Evolutionary conservation across 2,888 invertebrate genomes (phyloP).

Genomic region (Campoletis raptor): DNA sequence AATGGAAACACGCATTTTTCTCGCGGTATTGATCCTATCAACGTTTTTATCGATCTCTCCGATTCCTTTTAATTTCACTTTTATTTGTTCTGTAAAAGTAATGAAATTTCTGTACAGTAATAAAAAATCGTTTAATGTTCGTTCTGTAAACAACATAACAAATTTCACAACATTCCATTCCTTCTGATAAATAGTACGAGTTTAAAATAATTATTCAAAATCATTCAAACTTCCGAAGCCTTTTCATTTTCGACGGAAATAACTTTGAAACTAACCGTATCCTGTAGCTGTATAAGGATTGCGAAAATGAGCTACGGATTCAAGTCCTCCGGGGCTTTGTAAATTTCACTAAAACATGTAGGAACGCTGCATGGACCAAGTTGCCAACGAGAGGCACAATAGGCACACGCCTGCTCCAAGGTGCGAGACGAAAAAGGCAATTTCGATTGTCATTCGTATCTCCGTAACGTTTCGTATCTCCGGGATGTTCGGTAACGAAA

Average conservation of each 20-base stretch:
- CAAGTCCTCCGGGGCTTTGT: constrained; percentile 31
- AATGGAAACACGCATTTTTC: constrained; percentile 51
- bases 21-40: neutral
- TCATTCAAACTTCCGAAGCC: neutral
- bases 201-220: neutral
- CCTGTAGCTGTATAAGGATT: neutral
- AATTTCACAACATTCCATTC: neutral
- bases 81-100: neutral
- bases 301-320: constrained; percentile 39
- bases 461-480: constrained; percentile 46
- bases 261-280: neutral
- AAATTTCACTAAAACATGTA: constrained; percentile 44
- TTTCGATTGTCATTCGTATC: constrained; percentile 62
- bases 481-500: constrained; percentile 40
- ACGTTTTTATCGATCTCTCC: neutral
- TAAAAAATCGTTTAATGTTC: neutral
- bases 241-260: constrained; percentile 12
- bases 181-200: neutral
- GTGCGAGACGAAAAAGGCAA: constrained; percentile 62
- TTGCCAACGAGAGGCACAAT: constrained; percentile 15
- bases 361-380: constrained; percentile 11
- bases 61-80: neutral
- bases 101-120: neutral
- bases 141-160: neutral
- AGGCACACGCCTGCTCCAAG: constrained; percentile 2